Conservation (phyloP, 2,888 invertebrate genomes). For the Phortica magna region DNA sequence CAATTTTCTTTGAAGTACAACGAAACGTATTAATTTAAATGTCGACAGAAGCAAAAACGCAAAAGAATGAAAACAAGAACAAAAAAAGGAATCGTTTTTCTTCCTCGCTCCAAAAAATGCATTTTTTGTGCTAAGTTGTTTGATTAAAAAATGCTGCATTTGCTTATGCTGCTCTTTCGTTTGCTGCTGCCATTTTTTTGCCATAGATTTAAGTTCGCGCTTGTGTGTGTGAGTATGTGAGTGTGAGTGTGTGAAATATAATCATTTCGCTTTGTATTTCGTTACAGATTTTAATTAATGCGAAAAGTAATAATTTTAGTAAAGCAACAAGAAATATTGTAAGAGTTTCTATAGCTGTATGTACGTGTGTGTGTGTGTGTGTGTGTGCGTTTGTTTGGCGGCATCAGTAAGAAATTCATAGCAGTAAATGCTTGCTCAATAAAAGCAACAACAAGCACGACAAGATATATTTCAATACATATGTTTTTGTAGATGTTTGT, state of each 20-base stretch:
- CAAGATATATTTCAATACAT: neutral
- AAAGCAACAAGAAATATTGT: slow-evolving; percentile 6
- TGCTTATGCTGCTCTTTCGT: neutral
- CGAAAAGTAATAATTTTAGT: neutral
- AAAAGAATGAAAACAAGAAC: slow-evolving; percentile 29
- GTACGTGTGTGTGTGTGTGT: slow-evolving; percentile 35
- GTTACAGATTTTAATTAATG: slow-evolving; percentile 27
- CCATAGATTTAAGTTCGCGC: too few relatives aligned
- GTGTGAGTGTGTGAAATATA: slow-evolving; percentile 5
- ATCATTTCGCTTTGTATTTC: slow-evolving; percentile 2
- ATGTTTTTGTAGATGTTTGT: neutral
- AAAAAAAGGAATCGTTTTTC: neutral
- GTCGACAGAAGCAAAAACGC: slow-evolving; percentile 59
- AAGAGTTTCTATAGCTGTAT: slow-evolving; percentile 35
- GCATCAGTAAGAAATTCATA: neutral
- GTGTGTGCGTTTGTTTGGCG: slow-evolving; percentile 17
- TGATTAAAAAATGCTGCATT: slow-evolving; percentile 63
- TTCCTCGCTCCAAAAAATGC: neutral
- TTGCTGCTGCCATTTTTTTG: neutral
- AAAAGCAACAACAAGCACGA: neutral
- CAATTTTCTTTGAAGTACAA: slow-evolving; percentile 72
- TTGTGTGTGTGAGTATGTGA: too few relatives aligned
- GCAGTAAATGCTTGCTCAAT: neutral
- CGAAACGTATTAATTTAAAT: slow-evolving; percentile 71
- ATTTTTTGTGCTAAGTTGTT: slow-evolving; percentile 46